Evolutionary conservation across 2,113 vertebrate species (phyloP).

Genomic region (Sula dactylatra): DNA sequence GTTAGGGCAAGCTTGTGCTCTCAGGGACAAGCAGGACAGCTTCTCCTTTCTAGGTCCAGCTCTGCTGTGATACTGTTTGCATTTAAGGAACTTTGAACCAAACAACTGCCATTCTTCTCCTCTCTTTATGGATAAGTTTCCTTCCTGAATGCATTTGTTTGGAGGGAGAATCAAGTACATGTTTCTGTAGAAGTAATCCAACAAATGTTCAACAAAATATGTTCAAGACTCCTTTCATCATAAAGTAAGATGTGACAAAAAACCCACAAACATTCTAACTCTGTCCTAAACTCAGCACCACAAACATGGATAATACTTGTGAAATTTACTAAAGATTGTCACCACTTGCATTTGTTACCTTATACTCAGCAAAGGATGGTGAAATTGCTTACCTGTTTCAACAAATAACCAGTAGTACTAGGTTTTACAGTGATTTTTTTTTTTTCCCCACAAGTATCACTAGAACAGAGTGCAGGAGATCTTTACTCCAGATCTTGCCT

Average conservation of each 20-base stretch:
- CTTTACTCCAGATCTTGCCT: background rate
- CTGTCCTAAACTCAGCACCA: background rate
- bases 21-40: background rate
- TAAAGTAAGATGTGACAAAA: background rate
- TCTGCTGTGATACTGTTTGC: background rate
- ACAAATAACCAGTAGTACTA: background rate
- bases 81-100: background rate
- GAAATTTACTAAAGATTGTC: background rate
- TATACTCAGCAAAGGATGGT: background rate
- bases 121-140: fast-evolving
- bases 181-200: background rate
- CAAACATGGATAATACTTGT: background rate
- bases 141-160: background rate
- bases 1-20: background rate
- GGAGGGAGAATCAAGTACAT: background rate
- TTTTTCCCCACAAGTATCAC: background rate
- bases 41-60: background rate
- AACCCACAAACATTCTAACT: background rate
- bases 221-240: background rate
- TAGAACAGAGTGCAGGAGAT: background rate
- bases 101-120: background rate
- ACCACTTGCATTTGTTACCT: background rate
- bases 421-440: background rate
- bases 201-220: background rate
- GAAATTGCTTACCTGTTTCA: background rate